Percentiles rank a stretch among this genome's conserved stretches.
Evolutionary conservation across 1,140 invertebrate species (phyloP).

Genomic region (Temnothorax curvispinosus): DNA sequence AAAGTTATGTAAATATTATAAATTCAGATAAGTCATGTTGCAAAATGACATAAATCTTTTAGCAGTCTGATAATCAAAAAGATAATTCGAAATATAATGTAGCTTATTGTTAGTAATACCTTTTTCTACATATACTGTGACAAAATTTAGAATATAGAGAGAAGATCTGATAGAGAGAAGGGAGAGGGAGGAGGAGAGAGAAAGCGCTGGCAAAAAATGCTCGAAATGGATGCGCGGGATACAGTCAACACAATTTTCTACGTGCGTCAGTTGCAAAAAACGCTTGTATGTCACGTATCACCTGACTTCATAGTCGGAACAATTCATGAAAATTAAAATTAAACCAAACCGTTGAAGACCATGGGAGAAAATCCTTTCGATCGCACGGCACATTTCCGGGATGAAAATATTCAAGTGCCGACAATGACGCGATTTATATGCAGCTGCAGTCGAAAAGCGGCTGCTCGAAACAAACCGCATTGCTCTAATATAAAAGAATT

Average conservation of each 20-base stretch:
- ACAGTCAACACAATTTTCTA: constrained; percentile 60
- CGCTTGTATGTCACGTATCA: constrained; percentile 67
- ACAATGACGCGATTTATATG: constrained; percentile 60
- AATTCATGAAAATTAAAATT: constrained; percentile 63
- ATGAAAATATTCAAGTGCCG: constrained; percentile 54
- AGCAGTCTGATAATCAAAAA: background rate
- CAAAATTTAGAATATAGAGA: constrained; percentile 5
- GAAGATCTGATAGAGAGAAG: background rate
- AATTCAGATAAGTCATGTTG: constrained; percentile 37
- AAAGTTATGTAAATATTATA: constrained; percentile 19
- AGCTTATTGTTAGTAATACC: background rate
- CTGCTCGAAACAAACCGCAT: constrained; percentile 20
- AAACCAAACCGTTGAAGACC: constrained; percentile 56
- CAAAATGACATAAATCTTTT: background rate
- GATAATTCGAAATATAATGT: too few species aligned
- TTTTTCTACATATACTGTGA: constrained; percentile 21
- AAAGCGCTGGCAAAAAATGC: background rate
- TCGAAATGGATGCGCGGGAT: constrained; percentile 1
- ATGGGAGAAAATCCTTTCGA: constrained; percentile 59
- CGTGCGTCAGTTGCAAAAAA: constrained; percentile 58
- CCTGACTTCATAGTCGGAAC: constrained; percentile 63
- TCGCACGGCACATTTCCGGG: constrained; percentile 48
- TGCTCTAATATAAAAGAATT: constrained; percentile 5
- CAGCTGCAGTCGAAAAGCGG: constrained; percentile 43
- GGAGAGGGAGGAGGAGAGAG: background rate